Base-by-base conservation (phyloP, 1,140 invertebrate species). In the Solenopsis invicta region DNA sequence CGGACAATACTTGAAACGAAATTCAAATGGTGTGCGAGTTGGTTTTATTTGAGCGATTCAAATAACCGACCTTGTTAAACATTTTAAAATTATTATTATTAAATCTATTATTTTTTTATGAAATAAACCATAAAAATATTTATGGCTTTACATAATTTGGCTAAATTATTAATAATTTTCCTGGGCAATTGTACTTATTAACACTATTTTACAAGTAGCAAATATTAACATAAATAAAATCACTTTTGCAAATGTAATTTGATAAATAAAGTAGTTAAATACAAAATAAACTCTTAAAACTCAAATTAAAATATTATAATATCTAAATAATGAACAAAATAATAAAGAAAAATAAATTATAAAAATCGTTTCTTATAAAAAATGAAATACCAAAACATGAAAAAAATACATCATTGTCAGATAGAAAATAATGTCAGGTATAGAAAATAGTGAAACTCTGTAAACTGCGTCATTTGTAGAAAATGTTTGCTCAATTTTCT, bases 1-100 rank as follows among this genome's bases (percentile, higher is more conserved):
- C 24, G 24, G 13, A 41, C 24, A 78, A 66, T 61, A 48, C 18
- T 76, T 76, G 18, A 78, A 29, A 59, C 45, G 24, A 45, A 75
- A n/a, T 64, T 64, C 4, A 24, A 62, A 29, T 77, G 9, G 24
- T n/a, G 5, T 21, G 41, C 18, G 18, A n/a, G 24, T 54, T n/a
- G 10, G 37, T 41, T 56, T 56, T n/a, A 8, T 67, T 67, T n/a
- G 1, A 64, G 34, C 29, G 12, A 0, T 18, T 54, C 24, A 5
- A 72, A 52, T 72, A 12, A 16, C 24, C 34, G 24, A n/a, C 16
- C 50, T 54, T 18, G 54, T n/a, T 54, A 72, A 72, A 54, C 12
- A 37, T 41, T 37, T 74, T 71, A 52, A 29, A n/a, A 29, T 29
- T 9, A 50, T 72, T 1, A 71, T 71, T 29, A 29, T 16, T 50